Evolutionary conservation across 1,140 invertebrate species (phyloP), one percentile per base, ranked within the genome.

Genomic region (Thalassaphorura encarpata): DNA sequence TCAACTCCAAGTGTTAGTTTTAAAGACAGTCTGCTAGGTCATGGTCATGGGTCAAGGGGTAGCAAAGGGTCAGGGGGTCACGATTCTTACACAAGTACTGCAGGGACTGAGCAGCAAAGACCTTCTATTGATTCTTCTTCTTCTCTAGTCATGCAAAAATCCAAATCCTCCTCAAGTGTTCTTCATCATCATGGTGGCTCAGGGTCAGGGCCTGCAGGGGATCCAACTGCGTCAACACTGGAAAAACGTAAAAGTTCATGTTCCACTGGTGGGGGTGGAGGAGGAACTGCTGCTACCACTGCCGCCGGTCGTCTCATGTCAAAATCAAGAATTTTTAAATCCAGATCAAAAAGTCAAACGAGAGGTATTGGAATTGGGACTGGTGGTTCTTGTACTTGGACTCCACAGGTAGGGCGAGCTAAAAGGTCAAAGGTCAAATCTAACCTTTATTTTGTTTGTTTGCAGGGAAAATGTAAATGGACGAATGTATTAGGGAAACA

Each of bases 401-500:
- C 54, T 43, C 60, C 63, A 19, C 57, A 62, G 57, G 63, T 62
- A 26, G 52, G 43, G n/a, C n/a, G n/a, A n/a, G n/a, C n/a, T n/a
- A 29, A 31, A 27, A 23, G 3, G 19, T 23, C 51, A 4, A 27
- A 28, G 16, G n/a, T 5, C 36, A 41, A 42, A 41, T 21, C 6
- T 8, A 6, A 50, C 31, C 45, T 41, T 41, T 41, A 13, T 39
- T n/a, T 28, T 21, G 41, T 11, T 18, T 5, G 18, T 18, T 55
- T n/a, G 6, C n/a, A 92, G 89, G 87, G 84, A 62, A 83, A 83
- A 67, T 88, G 82, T 74, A 76, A 79, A 60, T 94, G 90, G 90
- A 80, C 77, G 67, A 86, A 84, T 61, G 15, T 45, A 45, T 76
- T 76, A 54, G 85, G 86, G 26, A 80, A 84, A 51, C 79, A 81